phyloP scores from a whole-genome alignment of 2,113 vertebrate genomes.

The Hemiprocne comata region DNA sequence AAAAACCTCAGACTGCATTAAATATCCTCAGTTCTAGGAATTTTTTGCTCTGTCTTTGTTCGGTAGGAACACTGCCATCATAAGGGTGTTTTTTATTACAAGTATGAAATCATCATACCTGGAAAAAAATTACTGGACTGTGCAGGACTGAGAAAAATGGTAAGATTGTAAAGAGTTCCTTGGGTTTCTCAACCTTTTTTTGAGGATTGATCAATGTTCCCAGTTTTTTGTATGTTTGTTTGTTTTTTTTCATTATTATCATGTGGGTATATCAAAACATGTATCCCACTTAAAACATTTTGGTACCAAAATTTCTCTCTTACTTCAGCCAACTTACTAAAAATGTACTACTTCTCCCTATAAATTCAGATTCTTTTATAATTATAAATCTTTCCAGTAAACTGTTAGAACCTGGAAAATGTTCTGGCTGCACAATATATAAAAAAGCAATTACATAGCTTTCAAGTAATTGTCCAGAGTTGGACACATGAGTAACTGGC shows the following conservation, averaged over 20 bases:
- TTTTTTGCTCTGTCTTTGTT: not conserved
- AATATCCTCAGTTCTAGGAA: not conserved
- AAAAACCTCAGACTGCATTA: not conserved
- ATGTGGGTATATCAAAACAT: not conserved
- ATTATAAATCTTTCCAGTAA: constrained; percentile 9
- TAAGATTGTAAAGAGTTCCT: not conserved
- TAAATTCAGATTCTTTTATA: not conserved
- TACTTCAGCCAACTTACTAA: not conserved
- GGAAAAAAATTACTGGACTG: not conserved
- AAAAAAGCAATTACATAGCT: constrained; percentile 44
- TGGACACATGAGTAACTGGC: constrained; percentile 5
- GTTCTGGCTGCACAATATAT: constrained; percentile 3
- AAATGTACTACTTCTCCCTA: not conserved
- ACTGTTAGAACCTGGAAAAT: not conserved
- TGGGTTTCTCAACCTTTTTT: not conserved
- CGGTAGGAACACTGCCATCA: not conserved
- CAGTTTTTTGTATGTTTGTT: too few species aligned
- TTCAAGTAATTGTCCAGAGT: constrained; percentile 6
- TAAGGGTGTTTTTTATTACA: not conserved
- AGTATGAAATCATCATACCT: not conserved
- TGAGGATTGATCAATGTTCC: not conserved
- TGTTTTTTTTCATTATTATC: not conserved
- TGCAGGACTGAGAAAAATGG: not conserved
- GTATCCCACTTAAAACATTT: not conserved
- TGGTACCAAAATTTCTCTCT: not conserved